These are phyloP conservation scores for Serilophus lunatus DNA, from an alignment of 2,113 vertebrate species.

Conservation along the genomic window DNA sequence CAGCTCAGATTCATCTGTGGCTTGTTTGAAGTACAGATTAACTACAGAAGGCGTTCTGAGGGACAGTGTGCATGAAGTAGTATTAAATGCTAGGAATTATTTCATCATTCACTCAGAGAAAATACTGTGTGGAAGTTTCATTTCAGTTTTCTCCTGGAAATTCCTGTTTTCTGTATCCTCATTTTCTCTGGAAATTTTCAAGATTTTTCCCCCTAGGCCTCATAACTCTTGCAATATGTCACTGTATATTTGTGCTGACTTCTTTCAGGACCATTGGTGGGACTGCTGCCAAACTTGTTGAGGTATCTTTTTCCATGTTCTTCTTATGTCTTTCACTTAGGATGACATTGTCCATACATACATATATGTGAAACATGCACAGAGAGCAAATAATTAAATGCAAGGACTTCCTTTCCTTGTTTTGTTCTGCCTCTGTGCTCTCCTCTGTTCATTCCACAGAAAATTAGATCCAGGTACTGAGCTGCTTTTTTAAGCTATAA, in stretches of 20 bases:
- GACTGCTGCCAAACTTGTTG: constrained; percentile 35
- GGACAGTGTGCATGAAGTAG: background rate
- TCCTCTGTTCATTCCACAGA: background rate
- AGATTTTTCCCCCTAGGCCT: background rate
- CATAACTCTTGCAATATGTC: background rate
- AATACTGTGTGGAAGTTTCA: background rate
- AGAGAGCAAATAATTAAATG: background rate
- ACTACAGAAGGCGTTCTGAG: background rate
- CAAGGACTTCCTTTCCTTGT: background rate
- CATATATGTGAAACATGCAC: background rate
- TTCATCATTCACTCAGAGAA: background rate
- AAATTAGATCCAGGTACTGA: background rate
- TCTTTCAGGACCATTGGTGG: background rate
- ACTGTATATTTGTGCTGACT: constrained; percentile 25
- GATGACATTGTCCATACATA: background rate
- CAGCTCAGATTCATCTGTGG: background rate
- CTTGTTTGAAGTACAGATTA: background rate
- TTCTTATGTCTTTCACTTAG: background rate
- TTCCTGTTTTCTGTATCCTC: background rate
- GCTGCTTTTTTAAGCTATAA: background rate
- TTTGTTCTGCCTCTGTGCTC: background rate
- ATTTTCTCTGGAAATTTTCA: background rate
- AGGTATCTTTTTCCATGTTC: constrained; percentile 42
- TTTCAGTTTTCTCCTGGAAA: background rate
- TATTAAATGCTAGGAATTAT: background rate